A percentile compares a stretch with the other conserved stretches of the same genome.
These are phyloP conservation scores for Rhabdophis nuchalis DNA, from an alignment of 2,797 vertebrate genomes.

Conservation along the genomic window DNA sequence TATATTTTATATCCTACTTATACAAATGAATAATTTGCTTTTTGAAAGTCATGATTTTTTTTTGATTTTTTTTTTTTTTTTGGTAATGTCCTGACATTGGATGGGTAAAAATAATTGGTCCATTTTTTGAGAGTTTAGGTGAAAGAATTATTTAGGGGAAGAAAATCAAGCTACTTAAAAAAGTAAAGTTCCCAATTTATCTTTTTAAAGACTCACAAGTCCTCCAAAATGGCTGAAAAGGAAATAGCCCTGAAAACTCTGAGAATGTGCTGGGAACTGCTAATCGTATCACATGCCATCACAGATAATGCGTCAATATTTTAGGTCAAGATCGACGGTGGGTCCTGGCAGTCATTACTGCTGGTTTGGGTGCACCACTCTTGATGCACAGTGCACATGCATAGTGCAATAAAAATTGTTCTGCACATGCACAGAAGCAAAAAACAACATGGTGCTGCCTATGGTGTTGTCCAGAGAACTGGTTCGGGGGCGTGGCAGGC, in stretches of 20 bases:
- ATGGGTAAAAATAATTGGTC: background rate
- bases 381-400: no score
- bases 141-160: background rate
- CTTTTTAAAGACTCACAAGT: background rate
- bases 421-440: no score
- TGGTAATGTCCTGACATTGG: background rate
- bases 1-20: background rate
- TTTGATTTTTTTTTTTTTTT: background rate
- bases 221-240: background rate
- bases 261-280: background rate
- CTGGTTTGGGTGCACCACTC: no score
- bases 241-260: background rate
- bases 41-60: background rate
- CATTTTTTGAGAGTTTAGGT: background rate
- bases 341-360: no score
- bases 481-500: no score
- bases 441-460: no score
- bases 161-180: background rate
- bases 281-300: background rate
- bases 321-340: background rate
- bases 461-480: no score
- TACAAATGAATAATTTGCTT: background rate
- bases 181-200: background rate
- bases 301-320: background rate
- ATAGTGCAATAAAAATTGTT: no score